A percentile compares a stretch with the other conserved stretches of the same genome.
phyloP scores from a whole-genome alignment of 2,797 vertebrate species.

The Acridotheres tristis region DNA sequence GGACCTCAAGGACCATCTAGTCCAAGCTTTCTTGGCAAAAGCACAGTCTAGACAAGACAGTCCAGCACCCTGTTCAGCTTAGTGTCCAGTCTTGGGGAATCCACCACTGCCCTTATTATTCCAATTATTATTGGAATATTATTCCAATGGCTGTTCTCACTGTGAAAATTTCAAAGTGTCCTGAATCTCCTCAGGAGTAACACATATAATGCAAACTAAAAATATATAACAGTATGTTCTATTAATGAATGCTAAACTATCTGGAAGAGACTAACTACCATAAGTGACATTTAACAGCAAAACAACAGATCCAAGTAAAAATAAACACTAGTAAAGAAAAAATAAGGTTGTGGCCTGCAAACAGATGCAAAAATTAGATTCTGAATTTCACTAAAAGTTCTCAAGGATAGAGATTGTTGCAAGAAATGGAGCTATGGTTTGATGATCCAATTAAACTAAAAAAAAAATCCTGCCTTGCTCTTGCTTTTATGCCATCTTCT shows the following conservation, averaged over 20 bases:
- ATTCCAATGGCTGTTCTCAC: background rate
- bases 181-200: background rate
- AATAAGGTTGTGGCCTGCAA: background rate
- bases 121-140: background rate
- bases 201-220: background rate
- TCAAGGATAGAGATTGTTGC: background rate
- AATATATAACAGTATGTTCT: fast-evolving
- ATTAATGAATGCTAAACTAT: background rate
- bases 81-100: background rate
- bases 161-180: background rate
- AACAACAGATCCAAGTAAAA: background rate
- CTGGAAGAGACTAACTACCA: background rate
- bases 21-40: background rate
- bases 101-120: background rate
- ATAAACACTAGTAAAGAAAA: background rate
- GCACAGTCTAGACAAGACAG: background rate
- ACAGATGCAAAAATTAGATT: background rate
- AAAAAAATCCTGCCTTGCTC: background rate
- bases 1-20: background rate
- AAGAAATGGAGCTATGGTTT: background rate
- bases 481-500: background rate
- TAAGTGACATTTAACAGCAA: background rate
- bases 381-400: background rate
- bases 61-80: background rate
- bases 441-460: background rate